A percentile compares a stretch with the other conserved stretches of the same genome.
These are phyloP conservation scores for Xylocopa sonorina DNA, from an alignment of 1,140 invertebrate species.

Conservation along the genomic window DNA sequence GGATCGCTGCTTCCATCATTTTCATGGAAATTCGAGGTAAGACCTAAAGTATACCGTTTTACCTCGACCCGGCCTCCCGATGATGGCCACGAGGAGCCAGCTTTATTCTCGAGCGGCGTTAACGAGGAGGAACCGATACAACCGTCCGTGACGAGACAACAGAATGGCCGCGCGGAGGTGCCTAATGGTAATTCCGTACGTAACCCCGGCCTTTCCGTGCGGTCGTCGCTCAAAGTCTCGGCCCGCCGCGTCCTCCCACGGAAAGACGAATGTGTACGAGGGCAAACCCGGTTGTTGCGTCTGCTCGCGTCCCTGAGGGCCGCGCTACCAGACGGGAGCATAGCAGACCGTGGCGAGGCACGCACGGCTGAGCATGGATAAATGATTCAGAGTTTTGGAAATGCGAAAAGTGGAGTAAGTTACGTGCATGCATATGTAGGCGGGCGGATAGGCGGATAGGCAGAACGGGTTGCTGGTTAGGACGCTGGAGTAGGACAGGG, in stretches of 20 bases:
- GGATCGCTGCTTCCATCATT: not conserved
- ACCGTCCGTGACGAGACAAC: conserved; percentile 61
- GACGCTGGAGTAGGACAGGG: conserved; percentile 8
- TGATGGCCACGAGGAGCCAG: conserved; percentile 38
- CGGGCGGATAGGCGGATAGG: conserved; percentile 8
- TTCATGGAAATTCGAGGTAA: conserved; percentile 11
- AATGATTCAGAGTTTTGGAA: conserved; percentile 74
- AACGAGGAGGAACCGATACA: conserved; percentile 63
- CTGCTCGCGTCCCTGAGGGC: conserved; percentile 47
- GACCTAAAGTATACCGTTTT: not conserved
- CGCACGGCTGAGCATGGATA: conserved; percentile 71
- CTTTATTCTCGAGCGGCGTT: conserved; percentile 53
- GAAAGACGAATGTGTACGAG: conserved; percentile 62
- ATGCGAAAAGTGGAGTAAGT: conserved; percentile 72
- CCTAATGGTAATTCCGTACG: conserved; percentile 65
- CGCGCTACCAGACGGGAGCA: conserved; percentile 36
- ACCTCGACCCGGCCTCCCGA: not conserved
- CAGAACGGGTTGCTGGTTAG: conserved; percentile 1
- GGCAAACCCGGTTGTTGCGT: conserved; percentile 65
- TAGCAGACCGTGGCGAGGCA: conserved; percentile 50
- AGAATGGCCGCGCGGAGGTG: conserved; percentile 43
- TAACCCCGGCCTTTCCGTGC: conserved; percentile 45
- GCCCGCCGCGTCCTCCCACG: conserved; percentile 23
- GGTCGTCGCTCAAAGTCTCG: conserved; percentile 64
- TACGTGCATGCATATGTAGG: conserved; percentile 41